A percentile compares a stretch with the other conserved stretches of the same genome.
Evolutionary conservation across 2,888 invertebrate genomes (phyloP).

Genomic region (Mythimna albipuncta): DNA sequence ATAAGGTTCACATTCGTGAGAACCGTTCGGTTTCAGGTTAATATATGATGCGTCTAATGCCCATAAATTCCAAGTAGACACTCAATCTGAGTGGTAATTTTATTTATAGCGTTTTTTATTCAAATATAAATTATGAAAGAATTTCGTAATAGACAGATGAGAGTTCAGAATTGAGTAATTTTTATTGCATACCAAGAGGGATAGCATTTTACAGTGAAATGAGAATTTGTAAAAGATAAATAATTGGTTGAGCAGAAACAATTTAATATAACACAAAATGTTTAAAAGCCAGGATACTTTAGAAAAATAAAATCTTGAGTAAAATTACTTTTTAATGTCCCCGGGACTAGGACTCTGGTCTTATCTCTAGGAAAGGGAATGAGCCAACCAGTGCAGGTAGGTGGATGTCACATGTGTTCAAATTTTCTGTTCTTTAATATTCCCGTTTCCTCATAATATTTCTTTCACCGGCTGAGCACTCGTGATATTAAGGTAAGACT

Average conservation of each 20-base stretch:
- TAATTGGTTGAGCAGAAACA: neutral
- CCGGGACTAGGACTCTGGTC: too few species aligned
- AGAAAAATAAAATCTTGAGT: neutral
- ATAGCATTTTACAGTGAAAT: neutral
- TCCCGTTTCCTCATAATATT: too few species aligned
- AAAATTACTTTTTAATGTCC: too few species aligned
- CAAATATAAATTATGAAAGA: conserved; percentile 37
- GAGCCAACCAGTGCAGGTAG: too few species aligned
- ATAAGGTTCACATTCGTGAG: conserved; percentile 46
- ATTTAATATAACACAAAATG: neutral
- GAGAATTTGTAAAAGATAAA: neutral
- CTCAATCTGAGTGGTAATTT: conserved; percentile 57
- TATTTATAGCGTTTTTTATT: conserved; percentile 52
- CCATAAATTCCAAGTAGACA: conserved; percentile 55
- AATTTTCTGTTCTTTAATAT: too few species aligned
- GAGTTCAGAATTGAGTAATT: conserved; percentile 27
- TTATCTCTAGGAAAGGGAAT: too few species aligned
- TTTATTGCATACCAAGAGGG: conserved; percentile 10
- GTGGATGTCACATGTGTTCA: too few species aligned
- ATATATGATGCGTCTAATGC: conserved; percentile 44
- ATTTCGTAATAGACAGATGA: conserved; percentile 39
- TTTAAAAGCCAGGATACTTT: neutral
- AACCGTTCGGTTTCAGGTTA: conserved; percentile 29
- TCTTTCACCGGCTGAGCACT: too few species aligned
- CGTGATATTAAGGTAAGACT: too few species aligned